These are phyloP conservation scores for Nebria ingens DNA, from an alignment of 1,140 invertebrate genomes.

Conservation along the genomic window DNA sequence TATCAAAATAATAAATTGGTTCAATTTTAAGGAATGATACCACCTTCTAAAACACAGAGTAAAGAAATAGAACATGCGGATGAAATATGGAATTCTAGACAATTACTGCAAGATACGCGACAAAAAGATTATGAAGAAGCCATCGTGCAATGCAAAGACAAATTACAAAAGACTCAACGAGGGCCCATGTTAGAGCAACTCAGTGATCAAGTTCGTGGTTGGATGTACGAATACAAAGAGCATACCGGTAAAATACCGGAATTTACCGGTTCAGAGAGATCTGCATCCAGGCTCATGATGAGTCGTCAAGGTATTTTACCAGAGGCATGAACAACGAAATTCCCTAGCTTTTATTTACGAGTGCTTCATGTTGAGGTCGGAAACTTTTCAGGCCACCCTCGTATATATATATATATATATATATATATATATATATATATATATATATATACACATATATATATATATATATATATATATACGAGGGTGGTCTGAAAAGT, in stretches of 20 bases:
- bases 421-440: too few relatives aligned
- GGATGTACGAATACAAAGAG: slow-evolving; percentile 69
- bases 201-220: slow-evolving; percentile 71
- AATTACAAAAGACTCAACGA: slow-evolving; percentile 50
- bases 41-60: slow-evolving; percentile 38
- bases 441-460: too few relatives aligned
- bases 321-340: too few relatives aligned
- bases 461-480: too few relatives aligned
- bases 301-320: slow-evolving; percentile 55
- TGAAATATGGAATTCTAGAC: slow-evolving; percentile 45
- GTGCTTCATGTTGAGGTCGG: too few relatives aligned
- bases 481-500: too few relatives aligned
- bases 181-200: slow-evolving; percentile 69
- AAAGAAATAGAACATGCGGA: slow-evolving; percentile 35
- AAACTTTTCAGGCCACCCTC: too few relatives aligned
- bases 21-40: slow-evolving; percentile 37
- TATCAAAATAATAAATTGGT: too few relatives aligned
- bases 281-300: slow-evolving; percentile 74
- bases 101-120: slow-evolving; percentile 48
- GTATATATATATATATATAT: too few relatives aligned
- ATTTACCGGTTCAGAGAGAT: slow-evolving; percentile 79
- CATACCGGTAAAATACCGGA: slow-evolving; percentile 83
- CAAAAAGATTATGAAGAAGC: slow-evolving; percentile 50
- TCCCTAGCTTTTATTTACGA: too few relatives aligned
- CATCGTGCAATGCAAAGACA: slow-evolving; percentile 43